Evolutionary conservation across 2,888 invertebrate genomes (phyloP), one percentile per base, ranked within the genome.

Genomic region (Caenorhabditis japonica): DNA sequence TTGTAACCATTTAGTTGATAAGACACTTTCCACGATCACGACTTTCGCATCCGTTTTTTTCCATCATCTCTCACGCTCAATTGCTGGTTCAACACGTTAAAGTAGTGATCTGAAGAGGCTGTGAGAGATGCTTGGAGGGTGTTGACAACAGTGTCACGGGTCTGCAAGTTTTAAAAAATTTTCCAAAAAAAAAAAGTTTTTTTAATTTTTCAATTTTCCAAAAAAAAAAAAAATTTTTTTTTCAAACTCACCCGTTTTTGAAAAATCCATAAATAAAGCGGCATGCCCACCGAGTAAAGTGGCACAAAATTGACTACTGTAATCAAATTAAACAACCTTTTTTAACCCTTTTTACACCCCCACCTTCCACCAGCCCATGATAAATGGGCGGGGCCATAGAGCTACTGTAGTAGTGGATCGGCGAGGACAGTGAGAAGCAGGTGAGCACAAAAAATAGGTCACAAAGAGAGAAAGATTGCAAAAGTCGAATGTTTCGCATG

Each of bases 61-160:
- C 55, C 30, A 13, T 46, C 62, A 17, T 66, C 56, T n/a, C 41
- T 23, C 12, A 66, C 66, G 41, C 61, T 70, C 49, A 70, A 44
- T 44, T 70, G 70, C n/a, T 70, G 51, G 10, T 70, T 70, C 15
- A 70, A 15, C 10, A 62, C 61, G 30, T 70, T 56, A 43, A 70
- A 70, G 39, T 70, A 70, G 27, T 61, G 60, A 25, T 70, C 70
- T n/a, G 70, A 56, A n/a, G 61, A 61, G 13, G 70, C 56, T 4
- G 70, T 25, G 10, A 61, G 8, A 3, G 70, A 60, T 7, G 70
- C 70, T 19, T 70, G 61, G 0, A 70, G 61, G 4, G 70, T 70
- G 30, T 56, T 70, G 8, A 58, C 56, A 3, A 56, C 56, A 13
- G 56, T 70, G 44, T 70, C 70, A 10, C 61, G 70, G 23, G 36